These are phyloP conservation scores for Aratinga solstitialis DNA, from an alignment of 2,797 vertebrate species.

Conservation along the genomic window DNA sequence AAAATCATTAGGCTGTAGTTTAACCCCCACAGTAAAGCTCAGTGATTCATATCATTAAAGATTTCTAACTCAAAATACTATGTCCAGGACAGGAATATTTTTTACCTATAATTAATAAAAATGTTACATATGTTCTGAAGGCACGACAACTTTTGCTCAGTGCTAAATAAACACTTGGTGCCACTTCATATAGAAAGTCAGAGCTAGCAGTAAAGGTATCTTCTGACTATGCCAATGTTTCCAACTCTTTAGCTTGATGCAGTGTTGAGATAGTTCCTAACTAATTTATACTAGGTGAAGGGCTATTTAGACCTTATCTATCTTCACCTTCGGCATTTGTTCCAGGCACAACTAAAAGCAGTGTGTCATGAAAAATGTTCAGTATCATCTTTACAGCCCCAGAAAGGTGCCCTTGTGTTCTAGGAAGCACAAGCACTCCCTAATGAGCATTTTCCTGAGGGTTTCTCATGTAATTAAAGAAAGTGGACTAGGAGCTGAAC, in stretches of 20 bases:
- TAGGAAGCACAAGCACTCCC: not conserved
- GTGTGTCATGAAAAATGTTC: not conserved
- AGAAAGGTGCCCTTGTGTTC: not conserved
- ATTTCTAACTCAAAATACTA: not conserved
- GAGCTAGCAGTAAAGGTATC: not conserved
- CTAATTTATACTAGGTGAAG: not conserved
- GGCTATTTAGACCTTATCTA: not conserved
- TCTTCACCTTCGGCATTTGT: not conserved
- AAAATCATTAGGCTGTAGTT: not conserved
- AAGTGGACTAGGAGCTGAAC: not conserved
- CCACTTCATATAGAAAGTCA: not conserved
- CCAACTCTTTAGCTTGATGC: not conserved
- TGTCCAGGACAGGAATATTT: not conserved
- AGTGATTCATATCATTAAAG: not conserved
- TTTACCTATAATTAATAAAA: not conserved
- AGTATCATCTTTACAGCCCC: not conserved
- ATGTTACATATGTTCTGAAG: not conserved
- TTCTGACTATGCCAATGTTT: not conserved
- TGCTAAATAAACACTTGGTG: not conserved
- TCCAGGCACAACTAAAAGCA: not conserved
- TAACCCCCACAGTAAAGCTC: not conserved
- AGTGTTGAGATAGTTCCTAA: not conserved
- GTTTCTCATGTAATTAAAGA: not conserved
- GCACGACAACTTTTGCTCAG: fast-evolving
- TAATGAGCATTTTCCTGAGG: not conserved